Percentiles rank a stretch among this genome's conserved stretches.
phyloP scores from a whole-genome alignment of 2,113 vertebrate species.

The Pseudorectes ferrugineus region DNA sequence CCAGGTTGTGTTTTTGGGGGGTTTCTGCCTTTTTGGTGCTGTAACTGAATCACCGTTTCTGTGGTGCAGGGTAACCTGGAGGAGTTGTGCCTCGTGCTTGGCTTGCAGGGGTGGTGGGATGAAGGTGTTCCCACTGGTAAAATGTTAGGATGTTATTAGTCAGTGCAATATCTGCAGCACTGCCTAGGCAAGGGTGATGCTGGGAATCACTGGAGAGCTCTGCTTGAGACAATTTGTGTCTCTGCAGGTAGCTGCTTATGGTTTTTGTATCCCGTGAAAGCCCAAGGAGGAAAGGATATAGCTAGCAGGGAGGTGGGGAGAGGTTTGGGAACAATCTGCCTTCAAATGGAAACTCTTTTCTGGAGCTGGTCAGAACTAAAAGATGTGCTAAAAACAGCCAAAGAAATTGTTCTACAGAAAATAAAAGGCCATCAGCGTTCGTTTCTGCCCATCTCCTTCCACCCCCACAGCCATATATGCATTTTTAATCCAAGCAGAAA shows the following conservation, averaged over 20 bases:
- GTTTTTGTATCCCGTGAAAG: not conserved
- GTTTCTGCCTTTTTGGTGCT: not conserved
- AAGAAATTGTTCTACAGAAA: not conserved
- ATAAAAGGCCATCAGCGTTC: not conserved
- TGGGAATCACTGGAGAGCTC: not conserved
- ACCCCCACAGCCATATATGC: not conserved
- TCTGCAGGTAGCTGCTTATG: not conserved
- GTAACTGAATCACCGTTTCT: not conserved
- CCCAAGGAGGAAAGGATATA: not conserved
- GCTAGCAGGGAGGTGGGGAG: not conserved
- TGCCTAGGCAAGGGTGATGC: not conserved
- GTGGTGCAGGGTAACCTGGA: not conserved
- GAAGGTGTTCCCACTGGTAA: not conserved
- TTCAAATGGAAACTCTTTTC: not conserved
- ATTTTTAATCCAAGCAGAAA: not conserved
- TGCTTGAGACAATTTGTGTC: not conserved
- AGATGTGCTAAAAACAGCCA: not conserved
- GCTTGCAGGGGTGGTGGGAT: not conserved
- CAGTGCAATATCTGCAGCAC: fast-evolving
- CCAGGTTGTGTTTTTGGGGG: not conserved
- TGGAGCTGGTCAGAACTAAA: not conserved
- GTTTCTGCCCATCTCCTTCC: not conserved
- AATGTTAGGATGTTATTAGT: not conserved
- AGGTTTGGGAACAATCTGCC: not conserved
- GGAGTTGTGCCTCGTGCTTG: not conserved